These are phyloP conservation scores for Diachasmimorpha longicaudata DNA, from an alignment of 1,140 invertebrate genomes.

Conservation along the genomic window DNA sequence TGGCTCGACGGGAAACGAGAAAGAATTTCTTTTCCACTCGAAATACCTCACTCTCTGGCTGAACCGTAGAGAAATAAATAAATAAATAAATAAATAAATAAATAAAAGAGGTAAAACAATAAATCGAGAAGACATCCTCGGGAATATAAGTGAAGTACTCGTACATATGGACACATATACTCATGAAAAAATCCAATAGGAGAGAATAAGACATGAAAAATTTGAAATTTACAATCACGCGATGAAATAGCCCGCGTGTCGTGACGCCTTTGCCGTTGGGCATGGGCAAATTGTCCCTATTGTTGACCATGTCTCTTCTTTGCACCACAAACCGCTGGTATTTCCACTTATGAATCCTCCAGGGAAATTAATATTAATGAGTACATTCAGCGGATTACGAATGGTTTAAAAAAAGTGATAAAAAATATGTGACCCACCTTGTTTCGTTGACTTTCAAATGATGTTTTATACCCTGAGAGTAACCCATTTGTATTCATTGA, in stretches of 20 bases:
- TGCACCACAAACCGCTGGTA: not conserved
- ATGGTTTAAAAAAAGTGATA: not conserved
- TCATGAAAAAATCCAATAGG: not conserved
- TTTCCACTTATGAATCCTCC: not conserved
- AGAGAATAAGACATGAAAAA: conserved; percentile 9
- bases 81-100: not conserved
- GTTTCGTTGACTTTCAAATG: not conserved
- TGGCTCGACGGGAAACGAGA: conserved; percentile 19
- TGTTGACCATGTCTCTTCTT: not conserved
- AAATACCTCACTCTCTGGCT: not conserved
- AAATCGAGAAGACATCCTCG: not conserved
- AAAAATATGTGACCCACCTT: not conserved
- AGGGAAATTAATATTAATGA: not conserved
- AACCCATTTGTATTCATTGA: not conserved
- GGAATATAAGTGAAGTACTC: conserved; percentile 1
- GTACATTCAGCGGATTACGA: not conserved
- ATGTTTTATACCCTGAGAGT: not conserved
- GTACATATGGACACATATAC: not conserved
- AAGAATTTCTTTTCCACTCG: conserved; percentile 17
- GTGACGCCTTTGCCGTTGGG: conserved; percentile 14
- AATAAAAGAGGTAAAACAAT: not conserved
- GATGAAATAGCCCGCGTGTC: conserved; percentile 13
- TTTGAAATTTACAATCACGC: conserved; percentile 17
- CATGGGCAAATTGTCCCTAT: not conserved
- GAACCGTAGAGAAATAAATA: not conserved